Evolutionary conservation across 2,888 invertebrate genomes (phyloP), one percentile per base, ranked within the genome.

Genomic region (Dasypolia templi): DNA sequence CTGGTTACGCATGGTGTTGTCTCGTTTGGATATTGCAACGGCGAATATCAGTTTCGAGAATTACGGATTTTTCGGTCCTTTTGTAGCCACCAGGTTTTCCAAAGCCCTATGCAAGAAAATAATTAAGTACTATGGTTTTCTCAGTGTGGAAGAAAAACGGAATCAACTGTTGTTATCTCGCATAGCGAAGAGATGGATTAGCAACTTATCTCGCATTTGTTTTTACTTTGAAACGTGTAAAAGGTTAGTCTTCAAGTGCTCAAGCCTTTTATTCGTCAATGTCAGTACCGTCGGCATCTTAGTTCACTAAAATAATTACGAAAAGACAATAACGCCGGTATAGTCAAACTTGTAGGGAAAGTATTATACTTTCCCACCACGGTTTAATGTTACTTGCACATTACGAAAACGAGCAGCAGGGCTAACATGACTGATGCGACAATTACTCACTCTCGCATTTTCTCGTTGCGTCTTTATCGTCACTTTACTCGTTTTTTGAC

Each of bases 71-170:
- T 63, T 72, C 58, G 59, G 65, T 69, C 63, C 65, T 44, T 59
- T 80, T 44, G 35, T 42, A 35, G 35, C 42, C 63, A 61, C 70
- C 83, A 82, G 87, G 74, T 82, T 77, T 77, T 76, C 32, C 61
- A 39, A 64, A 79, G 70, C 66, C 72, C 42, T 85, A 75, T 62
- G 58, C 56, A 72, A 64, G 35, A 68, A 61, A 67, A 84, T 79
- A 68, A 66, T 42, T 70, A 74, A n/a, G 59, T 78, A 71, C 62
- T 51, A 58, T 61, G 51, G 70, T 84, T 73, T 75, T 75, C 74
- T 56, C 11, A n/a, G 68, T 59, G 63, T 12, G 29, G 56, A 67
- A 65, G 62, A 73, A 64, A 70, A 67, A 70, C 53, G 62, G 39
- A 58, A 73, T 72, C 81, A 86, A 77, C 69, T 75, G 77, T 53